phyloP scores from a whole-genome alignment of 2,888 invertebrate species.

The Nudaria mundana region DNA sequence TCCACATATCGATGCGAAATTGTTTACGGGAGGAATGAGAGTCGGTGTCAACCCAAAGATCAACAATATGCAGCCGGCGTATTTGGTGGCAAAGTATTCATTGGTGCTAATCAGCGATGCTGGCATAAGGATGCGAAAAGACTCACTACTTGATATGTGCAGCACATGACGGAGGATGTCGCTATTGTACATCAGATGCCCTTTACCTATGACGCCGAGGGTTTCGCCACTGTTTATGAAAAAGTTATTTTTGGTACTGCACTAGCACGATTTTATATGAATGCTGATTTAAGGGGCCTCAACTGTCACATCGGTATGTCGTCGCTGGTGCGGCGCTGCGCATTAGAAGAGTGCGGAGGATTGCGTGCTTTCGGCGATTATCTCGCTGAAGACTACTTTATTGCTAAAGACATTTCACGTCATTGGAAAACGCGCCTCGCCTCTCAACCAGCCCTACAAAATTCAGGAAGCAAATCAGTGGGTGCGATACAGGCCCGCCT shows the following conservation, averaged over 20 bases:
- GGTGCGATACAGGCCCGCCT: conserved; percentile 91
- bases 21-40: conserved; percentile 88
- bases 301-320: conserved; percentile 99
- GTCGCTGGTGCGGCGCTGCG: conserved; percentile 92
- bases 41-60: conserved; percentile 99
- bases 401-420: conserved; percentile 93
- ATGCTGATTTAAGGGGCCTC: conserved; percentile 94
- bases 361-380: conserved; percentile 95
- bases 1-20: conserved; percentile 88
- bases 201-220: conserved; percentile 95
- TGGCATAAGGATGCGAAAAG: conserved; percentile 96
- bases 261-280: conserved; percentile 96
- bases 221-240: conserved; percentile 97
- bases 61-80: conserved; percentile 99
- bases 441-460: conserved; percentile 97
- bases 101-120: conserved; percentile 96
- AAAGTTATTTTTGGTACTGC: conserved; percentile 99
- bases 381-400: conserved; percentile 98
- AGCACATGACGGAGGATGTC: conserved; percentile 92
- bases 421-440: conserved; percentile 96
- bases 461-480: conserved; percentile 94
- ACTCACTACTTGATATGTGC: conserved; percentile 97
- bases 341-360: conserved; percentile 96
- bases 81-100: conserved; percentile 93
- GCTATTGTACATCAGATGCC: conserved; percentile 99